phyloP scores from a whole-genome alignment of 2,888 invertebrate genomes.

The Bursaphelenchus okinawaensis region DNA sequence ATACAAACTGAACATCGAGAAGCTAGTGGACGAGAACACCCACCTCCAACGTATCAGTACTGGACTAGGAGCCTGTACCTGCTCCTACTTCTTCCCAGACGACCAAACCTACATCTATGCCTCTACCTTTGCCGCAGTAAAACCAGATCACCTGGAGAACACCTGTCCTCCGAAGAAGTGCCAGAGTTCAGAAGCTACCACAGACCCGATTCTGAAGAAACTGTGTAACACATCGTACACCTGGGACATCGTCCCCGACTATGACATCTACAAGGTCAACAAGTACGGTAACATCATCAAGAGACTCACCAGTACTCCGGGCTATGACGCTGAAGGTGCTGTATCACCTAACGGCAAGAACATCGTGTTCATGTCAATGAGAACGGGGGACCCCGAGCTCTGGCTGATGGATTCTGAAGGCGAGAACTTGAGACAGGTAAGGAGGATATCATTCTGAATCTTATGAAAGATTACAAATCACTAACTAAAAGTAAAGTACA shows the following conservation, averaged over 20 bases:
- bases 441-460: too few relatives aligned
- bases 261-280: slow-evolving; percentile 34
- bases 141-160: slow-evolving; percentile 6
- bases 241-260: slow-evolving; percentile 35
- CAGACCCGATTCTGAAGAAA: slow-evolving; percentile 25
- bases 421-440: slow-evolving; percentile 17
- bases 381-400: slow-evolving; percentile 34
- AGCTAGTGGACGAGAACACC: slow-evolving; percentile 1
- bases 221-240: slow-evolving; percentile 37
- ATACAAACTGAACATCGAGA: slow-evolving; percentile 14
- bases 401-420: slow-evolving; percentile 34
- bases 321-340: slow-evolving; percentile 39
- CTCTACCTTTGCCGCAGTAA: slow-evolving; percentile 26
- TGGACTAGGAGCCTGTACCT: slow-evolving; percentile 33
- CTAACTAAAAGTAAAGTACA: not conserved
- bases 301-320: slow-evolving; percentile 25
- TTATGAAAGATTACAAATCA: not conserved
- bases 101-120: slow-evolving; percentile 26
- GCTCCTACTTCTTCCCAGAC: slow-evolving; percentile 34
- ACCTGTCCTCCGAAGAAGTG: slow-evolving; percentile 34
- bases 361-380: slow-evolving; percentile 35
- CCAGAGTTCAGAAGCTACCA: slow-evolving; percentile 21
- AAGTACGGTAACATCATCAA: slow-evolving; percentile 26
- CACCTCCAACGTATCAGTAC: slow-evolving; percentile 27
- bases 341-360: slow-evolving; percentile 32